Evolutionary conservation across 2,797 vertebrate species (phyloP), one percentile per base, ranked within the genome.

Genomic region (Tapera naevia): DNA sequence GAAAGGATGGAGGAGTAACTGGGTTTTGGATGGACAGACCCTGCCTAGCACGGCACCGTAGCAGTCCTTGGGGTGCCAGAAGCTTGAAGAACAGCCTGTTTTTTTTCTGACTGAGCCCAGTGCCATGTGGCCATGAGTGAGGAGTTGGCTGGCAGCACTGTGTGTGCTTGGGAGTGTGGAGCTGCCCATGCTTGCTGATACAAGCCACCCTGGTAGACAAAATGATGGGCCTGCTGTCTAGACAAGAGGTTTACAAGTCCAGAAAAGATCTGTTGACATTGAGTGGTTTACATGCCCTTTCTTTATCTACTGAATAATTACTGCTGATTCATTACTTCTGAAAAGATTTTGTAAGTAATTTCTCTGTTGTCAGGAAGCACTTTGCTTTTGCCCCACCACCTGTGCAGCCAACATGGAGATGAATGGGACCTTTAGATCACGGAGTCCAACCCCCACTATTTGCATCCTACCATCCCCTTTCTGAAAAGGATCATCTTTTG

Each of bases 21-120:
- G 46, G 32, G 53, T 74, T 30, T 60, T 69, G 65, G 73, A 35
- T 48, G 88, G 73, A 56, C 46, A 61, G 69, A 79, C 69, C 53
- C 50, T 41, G 73, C 0, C 0, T n/a, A 43, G 43, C 0, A 0
- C 45, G 51, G 51, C 62, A 54, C 73, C 1, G 2, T 1, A 5
- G 16, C 4, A 25, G 46, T 35, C 73, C 75, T 27, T 8, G 16
- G 35, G 30, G 46, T 66, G 78, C 78, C 80, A 43, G 70, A 64
- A 66, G 51, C 37, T 2, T 22, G 45, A 72, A 66, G 70, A 94
- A 54, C 46, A 78, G 50, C 54, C 28, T 83, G n/a, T 80, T 0
- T 0, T 74, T 74, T 86, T 90, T 69, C 13, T 65, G 28, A 35
- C 78, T 69, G 62, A 93, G 75, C 27, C 37, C 73, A 57, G 58